Conservation (phyloP, 2,797 vertebrate species). For the Hylomyscus alleni region DNA sequence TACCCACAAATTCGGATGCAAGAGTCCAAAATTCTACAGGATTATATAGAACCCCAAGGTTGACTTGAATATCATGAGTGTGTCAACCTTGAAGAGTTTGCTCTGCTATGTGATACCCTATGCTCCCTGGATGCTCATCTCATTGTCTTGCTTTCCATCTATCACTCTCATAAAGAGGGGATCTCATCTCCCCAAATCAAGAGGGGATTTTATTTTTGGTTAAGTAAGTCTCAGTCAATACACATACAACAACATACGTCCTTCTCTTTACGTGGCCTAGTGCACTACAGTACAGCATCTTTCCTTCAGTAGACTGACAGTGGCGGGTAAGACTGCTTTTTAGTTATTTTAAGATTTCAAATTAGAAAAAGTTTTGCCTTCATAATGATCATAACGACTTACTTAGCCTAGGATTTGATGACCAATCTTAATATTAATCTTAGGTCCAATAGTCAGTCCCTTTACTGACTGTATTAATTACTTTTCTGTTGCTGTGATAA, state of each 20-base stretch:
- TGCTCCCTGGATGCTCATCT: no score
- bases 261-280: neutral
- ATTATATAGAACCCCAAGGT: neutral
- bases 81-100: neutral
- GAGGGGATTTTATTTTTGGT: neutral
- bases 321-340: neutral
- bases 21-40: neutral
- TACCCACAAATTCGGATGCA: constrained; percentile 1
- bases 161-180: constrained; percentile 7
- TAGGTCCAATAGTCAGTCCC: neutral
- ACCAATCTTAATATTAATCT: neutral
- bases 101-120: neutral
- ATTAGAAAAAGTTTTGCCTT: neutral
- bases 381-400: neutral
- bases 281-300: neutral
- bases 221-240: neutral
- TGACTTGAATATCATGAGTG: neutral
- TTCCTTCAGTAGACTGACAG: neutral
- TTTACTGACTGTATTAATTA: neutral
- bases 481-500: neutral
- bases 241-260: neutral
- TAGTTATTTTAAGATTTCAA: neutral
- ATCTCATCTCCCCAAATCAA: neutral
- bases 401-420: neutral
- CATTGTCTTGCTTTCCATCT: neutral